Conservation (phyloP, 37 sponge, comb jelly and placozoan genomes). For the Amphimedon queenslandica region DNA sequence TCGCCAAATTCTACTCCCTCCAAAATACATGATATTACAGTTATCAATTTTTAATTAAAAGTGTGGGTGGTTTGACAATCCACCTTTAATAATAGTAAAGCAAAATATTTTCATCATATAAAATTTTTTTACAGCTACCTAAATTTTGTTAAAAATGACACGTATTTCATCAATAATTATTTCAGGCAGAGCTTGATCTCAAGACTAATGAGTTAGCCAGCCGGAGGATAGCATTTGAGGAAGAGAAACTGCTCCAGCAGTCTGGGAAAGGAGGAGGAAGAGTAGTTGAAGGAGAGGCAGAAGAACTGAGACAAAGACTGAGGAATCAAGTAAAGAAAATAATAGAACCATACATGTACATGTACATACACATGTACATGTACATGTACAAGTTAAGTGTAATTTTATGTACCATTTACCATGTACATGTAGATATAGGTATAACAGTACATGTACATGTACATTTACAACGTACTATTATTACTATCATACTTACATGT, state of each 20-base stretch:
- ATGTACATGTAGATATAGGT: neutral
- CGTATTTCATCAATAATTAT: neutral
- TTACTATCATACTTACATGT: neutral
- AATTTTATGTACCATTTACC: neutral
- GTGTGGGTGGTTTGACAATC: no score
- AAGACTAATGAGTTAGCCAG: conserved; percentile 59
- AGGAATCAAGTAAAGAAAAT: conserved; percentile 45
- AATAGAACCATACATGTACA: neutral
- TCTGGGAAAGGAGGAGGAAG: neutral
- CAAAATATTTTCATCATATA: no score
- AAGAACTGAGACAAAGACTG: conserved; percentile 45
- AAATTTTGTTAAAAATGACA: neutral
- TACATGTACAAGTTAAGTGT: neutral
- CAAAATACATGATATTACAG: no score
- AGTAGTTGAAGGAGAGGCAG: conserved; percentile 63
- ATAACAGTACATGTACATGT: neutral
- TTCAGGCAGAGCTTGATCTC: conserved; percentile 49
- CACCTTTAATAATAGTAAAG: no score
- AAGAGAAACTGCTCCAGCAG: conserved; percentile 55
- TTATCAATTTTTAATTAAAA: no score
- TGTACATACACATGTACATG: neutral
- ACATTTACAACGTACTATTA: no score
- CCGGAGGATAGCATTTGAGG: conserved; percentile 76
- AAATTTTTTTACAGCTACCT: no score
- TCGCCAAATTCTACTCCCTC: no score